phyloP scores from a whole-genome alignment of 2,113 vertebrate genomes.

The Scolopax mira region DNA sequence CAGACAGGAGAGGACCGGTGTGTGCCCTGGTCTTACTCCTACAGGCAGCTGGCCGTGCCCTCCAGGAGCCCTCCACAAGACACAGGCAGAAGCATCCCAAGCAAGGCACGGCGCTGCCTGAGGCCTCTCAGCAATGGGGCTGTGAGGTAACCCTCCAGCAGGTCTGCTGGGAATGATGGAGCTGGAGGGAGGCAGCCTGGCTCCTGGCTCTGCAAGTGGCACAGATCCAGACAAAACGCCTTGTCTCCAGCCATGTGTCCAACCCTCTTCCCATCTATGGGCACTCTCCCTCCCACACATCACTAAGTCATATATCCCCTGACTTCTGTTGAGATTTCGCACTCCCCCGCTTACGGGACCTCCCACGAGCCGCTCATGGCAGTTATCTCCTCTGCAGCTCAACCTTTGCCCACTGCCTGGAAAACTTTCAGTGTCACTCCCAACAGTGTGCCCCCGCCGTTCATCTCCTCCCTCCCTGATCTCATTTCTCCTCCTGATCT shows the following conservation, averaged over 20 bases:
- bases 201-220: neutral
- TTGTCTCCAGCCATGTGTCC: neutral
- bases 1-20: rapidly evolving
- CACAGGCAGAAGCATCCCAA: neutral
- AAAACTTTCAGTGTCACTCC: neutral
- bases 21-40: neutral
- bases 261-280: constrained; percentile 30
- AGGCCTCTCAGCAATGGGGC: neutral
- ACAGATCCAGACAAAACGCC: neutral
- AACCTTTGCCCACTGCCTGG: neutral
- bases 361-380: constrained; percentile 9
- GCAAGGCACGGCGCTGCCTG: neutral
- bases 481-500: neutral
- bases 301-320: neutral
- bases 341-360: neutral
- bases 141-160: neutral
- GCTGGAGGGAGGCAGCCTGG: neutral
- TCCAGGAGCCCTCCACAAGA: rapidly evolving
- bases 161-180: neutral
- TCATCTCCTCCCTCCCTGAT: neutral
- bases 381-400: neutral
- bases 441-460: rapidly evolving
- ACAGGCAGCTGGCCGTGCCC: rapidly evolving
- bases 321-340: constrained; percentile 10
- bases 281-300: neutral